phyloP scores from a whole-genome alignment of 1,140 invertebrate species.

The Apis cerana region DNA sequence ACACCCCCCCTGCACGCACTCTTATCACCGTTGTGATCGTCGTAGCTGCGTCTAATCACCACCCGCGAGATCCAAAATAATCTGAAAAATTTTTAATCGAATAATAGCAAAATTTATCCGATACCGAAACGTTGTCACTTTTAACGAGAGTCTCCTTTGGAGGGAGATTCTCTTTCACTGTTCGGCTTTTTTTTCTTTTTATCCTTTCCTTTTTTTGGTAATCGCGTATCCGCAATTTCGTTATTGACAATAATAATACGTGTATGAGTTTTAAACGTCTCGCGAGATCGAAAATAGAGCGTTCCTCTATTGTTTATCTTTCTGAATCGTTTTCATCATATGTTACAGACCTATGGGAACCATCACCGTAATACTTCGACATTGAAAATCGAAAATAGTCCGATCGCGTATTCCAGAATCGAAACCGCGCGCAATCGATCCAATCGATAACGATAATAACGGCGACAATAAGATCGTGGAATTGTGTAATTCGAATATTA shows the following conservation, averaged over 20 bases:
- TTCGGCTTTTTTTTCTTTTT: background rate
- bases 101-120: background rate
- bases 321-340: background rate
- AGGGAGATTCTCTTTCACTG: background rate
- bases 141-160: background rate
- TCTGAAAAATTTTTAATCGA: background rate
- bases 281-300: no score
- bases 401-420: background rate
- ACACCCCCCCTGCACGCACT: slow-evolving; percentile 67
- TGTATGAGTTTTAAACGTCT: no score
- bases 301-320: background rate
- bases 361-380: background rate
- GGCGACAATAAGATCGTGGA: background rate
- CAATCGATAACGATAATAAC: background rate
- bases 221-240: no score
- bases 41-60: slow-evolving; percentile 50
- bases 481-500: no score
- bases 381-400: no score
- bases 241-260: no score
- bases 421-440: background rate
- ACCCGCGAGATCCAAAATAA: slow-evolving; percentile 42
- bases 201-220: background rate
- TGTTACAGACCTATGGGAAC: background rate
- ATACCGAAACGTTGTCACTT: background rate
- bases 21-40: slow-evolving; percentile 60